Evolutionary conservation across 1,140 invertebrate species (phyloP), one percentile per base, ranked within the genome.

Genomic region (Nasonia giraulti): DNA sequence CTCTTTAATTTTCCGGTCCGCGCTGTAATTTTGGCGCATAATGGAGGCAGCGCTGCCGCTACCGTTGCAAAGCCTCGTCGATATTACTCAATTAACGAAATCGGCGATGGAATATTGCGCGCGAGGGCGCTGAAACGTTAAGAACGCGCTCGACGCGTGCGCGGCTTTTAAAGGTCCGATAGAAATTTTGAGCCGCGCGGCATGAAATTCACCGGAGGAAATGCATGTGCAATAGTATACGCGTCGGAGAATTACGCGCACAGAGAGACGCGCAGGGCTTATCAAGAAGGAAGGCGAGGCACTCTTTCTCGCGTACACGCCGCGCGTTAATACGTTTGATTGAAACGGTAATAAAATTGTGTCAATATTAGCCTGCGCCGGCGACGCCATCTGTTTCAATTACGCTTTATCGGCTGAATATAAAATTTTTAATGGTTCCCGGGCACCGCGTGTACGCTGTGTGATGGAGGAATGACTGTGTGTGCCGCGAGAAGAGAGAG

Each of bases 361-460:
- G 73, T 75, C 40, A 80, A 71, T 71, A 62, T 79, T 66, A 66
- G 27, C 11, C 50, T 12, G 77, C 31, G 33, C 33, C 33, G 47
- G 2, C 33, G 31, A 80, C 55, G 78, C 62, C 55, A 80, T 80
- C 78, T 80, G 78, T 80, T 80, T 80, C 78, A 80, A 80, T 80
- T 80, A 80, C 14, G n/a, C 40, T 80, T 44, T 66, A 80, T 80
- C 78, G 17, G 62, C n/a, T 40, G 47, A 68, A 69, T 80, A 68
- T 80, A 31, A 80, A 68, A 68, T 80, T 80, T 62, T 69, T 80
- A 68, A 80, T 37, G 78, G 62, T 62, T 62, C 55, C 20, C 55
- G 14, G 55, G 20, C 55, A 62, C 55, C 55, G 55, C 55, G 50
- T 62, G 20, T 62, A 62, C 12, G 55, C 55, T n/a, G 55, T 33